phyloP scores from a whole-genome alignment of 2,113 vertebrate species.

The Tachuris rubrigastra region DNA sequence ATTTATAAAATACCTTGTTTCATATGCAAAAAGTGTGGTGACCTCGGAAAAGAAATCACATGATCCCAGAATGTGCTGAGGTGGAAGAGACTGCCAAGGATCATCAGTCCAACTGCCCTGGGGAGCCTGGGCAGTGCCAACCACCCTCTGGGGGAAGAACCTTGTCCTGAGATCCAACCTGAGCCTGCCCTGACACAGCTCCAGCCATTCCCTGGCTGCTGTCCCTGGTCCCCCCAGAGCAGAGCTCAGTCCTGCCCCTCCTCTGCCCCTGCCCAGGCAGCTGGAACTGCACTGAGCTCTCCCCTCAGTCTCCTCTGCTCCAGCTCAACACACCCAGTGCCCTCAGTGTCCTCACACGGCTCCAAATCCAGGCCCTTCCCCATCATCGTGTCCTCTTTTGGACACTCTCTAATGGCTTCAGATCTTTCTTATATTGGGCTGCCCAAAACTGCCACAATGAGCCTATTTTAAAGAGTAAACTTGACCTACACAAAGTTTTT shows the following conservation, averaged over 20 bases:
- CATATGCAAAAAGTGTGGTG: not conserved
- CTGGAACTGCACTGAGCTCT: too few species aligned
- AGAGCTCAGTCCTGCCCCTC: too few species aligned
- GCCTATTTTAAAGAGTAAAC: not conserved
- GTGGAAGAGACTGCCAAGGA: not conserved
- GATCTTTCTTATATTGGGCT: not conserved
- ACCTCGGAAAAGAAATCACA: not conserved
- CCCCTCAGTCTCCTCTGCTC: too few species aligned
- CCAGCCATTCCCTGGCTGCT: not conserved
- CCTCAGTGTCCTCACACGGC: not conserved
- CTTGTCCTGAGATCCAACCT: not conserved
- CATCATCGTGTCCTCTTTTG: not conserved
- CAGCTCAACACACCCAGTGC: too few species aligned
- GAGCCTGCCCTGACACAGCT: not conserved
- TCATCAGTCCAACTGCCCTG: not conserved
- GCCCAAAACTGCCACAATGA: not conserved
- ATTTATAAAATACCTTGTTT: not conserved
- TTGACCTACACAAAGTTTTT: not conserved
- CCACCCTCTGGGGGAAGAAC: not conserved
- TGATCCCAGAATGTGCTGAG: not conserved
- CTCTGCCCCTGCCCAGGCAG: too few species aligned
- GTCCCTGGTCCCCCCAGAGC: not conserved
- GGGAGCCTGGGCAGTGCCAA: not conserved
- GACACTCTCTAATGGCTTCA: not conserved
- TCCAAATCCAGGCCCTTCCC: not conserved